Conservation (phyloP, 2,113 vertebrate species). For the Edolisoma coerulescens region DNA sequence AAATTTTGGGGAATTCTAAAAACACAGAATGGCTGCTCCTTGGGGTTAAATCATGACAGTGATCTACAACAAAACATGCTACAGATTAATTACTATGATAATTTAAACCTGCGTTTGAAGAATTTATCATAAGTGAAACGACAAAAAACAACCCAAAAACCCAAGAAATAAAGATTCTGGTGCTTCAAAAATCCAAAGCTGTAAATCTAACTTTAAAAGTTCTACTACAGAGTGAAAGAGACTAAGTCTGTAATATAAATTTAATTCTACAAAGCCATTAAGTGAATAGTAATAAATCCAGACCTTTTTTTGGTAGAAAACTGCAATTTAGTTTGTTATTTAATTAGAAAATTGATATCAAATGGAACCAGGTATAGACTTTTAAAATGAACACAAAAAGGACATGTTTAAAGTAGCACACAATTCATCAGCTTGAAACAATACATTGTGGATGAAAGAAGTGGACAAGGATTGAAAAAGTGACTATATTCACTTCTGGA, state of each 20-base stretch:
- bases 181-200: neutral
- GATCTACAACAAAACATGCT: neutral
- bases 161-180: neutral
- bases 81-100: neutral
- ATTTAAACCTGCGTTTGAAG: neutral
- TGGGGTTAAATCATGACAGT: neutral
- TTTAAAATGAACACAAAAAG: neutral
- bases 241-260: neutral
- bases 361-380: neutral
- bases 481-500: neutral
- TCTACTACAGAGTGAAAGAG: neutral
- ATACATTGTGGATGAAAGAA: neutral
- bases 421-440: neutral
- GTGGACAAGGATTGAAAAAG: neutral
- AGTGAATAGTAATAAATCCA: neutral
- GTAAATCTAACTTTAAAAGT: neutral
- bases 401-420: neutral
- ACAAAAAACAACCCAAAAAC: fast-evolving
- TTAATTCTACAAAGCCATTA: neutral
- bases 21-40: fast-evolving
- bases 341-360: neutral
- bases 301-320: neutral
- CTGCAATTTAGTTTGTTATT: neutral
- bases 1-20: neutral
- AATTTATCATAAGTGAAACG: neutral